Evolutionary conservation across 2,888 invertebrate genomes (phyloP), one percentile per base, ranked within the genome.

Genomic region (Zeuzera pyrina): DNA sequence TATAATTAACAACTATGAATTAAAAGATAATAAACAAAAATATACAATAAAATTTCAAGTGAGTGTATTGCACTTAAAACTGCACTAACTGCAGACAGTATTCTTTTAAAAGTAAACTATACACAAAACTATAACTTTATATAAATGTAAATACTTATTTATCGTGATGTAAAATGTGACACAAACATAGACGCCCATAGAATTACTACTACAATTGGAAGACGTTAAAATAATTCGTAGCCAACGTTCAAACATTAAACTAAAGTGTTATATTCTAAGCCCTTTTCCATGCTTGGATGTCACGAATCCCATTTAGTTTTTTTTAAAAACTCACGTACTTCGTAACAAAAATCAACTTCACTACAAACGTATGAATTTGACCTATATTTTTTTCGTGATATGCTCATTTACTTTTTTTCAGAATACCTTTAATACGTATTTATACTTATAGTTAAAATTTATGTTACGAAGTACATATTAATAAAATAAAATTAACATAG

Each of bases 161-260:
- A 38, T 33, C 15, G 16, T 27, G 29, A 15, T 33, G 26, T 34
- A 41, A 39, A 39, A 36, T 31, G 35, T 34, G 31, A 47, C 39
- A n/a, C n/a, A 47, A 49, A 48, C 45, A 43, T 36, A 41, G 36
- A 40, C 36, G 37, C 41, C 11, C 38, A 48, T 41, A 35, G 31
- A 45, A 49, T 39, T 35, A 51, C 61, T 68, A 72, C 61, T 42
- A 54, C 52, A 53, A 64, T 70, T 81, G 81, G 81, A 83, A 83
- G 81, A 83, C 81, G 58, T 63, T 57, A 60, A 74, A 79, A 79
- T 81, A 81, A 83, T 81, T 79, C 69, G 81, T 81, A 83, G 79
- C 81, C 81, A 83, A 83, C 81, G 57, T 54, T 55, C 26, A 33
- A 15, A 55, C 66, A 67, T 51, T 47, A 62, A 71, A 68, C 59